phyloP scores from a whole-genome alignment of 1,140 invertebrate species.

The Lethocerus indicus region DNA sequence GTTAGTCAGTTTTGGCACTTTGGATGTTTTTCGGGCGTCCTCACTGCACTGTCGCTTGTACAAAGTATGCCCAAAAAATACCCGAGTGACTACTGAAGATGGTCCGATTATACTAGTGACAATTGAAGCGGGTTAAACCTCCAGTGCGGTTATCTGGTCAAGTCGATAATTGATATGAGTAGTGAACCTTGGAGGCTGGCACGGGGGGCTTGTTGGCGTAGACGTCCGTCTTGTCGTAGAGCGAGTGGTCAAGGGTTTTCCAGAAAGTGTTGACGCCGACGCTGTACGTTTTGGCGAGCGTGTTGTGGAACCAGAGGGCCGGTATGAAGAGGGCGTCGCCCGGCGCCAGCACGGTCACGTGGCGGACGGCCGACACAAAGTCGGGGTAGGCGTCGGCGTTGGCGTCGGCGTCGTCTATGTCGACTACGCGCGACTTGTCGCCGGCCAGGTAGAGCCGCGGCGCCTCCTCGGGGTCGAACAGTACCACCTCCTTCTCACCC shows the following conservation, averaged over 20 bases:
- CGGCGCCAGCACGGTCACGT: conserved; percentile 28
- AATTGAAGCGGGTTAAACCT: too few species aligned
- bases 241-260: conserved; percentile 28
- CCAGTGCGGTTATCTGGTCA: too few species aligned
- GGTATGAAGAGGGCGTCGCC: conserved; percentile 44
- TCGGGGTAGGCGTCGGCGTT: conserved; percentile 27
- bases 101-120: too few species aligned
- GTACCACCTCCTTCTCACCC: conserved; percentile 32
- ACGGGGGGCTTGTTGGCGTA: conserved; percentile 39
- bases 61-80: too few species aligned
- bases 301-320: conserved; percentile 43
- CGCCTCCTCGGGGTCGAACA: conserved; percentile 34
- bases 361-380: conserved; percentile 26
- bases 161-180: too few species aligned
- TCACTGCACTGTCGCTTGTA: too few species aligned
- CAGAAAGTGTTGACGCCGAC: conserved; percentile 43
- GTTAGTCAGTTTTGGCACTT: too few species aligned
- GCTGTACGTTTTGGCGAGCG: conserved; percentile 30
- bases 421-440: conserved; percentile 38
- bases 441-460: conserved; percentile 35
- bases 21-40: too few species aligned
- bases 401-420: conserved; percentile 33
- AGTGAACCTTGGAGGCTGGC: conserved; percentile 24
- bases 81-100: too few species aligned
- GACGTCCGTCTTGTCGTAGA: conserved; percentile 36